Percentiles rank a stretch among this genome's conserved stretches.
Conservation (phyloP, 2,797 vertebrate genomes). For the Sternarchorhynchus goeldii region DNA sequence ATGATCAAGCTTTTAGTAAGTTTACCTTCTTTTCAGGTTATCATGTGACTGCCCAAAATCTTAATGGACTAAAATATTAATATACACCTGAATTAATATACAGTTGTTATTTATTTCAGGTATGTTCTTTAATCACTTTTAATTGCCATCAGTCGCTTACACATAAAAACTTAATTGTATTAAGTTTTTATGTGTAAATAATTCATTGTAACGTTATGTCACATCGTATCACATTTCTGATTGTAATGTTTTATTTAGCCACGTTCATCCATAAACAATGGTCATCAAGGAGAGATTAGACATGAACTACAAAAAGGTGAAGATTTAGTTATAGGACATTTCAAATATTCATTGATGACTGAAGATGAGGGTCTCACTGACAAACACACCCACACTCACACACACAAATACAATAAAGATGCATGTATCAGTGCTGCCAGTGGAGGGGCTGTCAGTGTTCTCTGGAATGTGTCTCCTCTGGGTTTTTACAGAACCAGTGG, state of each 20-base stretch:
- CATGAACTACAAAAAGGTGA: background rate
- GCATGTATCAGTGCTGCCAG: background rate
- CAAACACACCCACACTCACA: background rate
- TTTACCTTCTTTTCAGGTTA: background rate
- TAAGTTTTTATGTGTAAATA: no score
- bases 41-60: constrained; percentile 5
- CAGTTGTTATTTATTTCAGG: background rate
- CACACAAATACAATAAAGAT: background rate
- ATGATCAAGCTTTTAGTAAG: constrained; percentile 22
- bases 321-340: background rate
- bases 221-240: constrained; percentile 16
- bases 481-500: constrained; percentile 73
- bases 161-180: background rate
- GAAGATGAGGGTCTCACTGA: background rate
- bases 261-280: background rate
- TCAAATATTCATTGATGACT: background rate
- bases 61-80: background rate
- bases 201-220: background rate
- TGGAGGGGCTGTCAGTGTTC: constrained; percentile 24
- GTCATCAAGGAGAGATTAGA: background rate
- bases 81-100: background rate
- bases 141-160: background rate
- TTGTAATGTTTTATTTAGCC: background rate
- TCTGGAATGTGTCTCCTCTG: constrained; percentile 56
- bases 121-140: background rate